Evolutionary conservation across 2,888 invertebrate species (phyloP), one percentile per base, ranked within the genome.

Genomic region (Chymomyza caudatula): DNA sequence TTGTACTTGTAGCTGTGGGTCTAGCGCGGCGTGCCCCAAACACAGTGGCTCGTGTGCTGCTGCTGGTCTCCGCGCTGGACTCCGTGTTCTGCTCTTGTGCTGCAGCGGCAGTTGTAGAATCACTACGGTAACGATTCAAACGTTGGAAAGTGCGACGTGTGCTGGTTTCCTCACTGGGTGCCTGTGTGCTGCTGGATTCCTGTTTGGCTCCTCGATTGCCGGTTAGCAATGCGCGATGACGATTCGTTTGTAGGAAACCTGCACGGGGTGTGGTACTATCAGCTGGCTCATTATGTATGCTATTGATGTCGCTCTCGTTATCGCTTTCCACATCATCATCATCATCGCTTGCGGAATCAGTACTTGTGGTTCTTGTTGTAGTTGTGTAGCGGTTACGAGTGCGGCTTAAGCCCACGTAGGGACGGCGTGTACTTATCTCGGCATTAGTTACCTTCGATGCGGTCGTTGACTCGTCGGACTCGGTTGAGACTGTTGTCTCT

Each of bases 221-320:
- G 47, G 25, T 55, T 8, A 65, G n/a, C 25, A 78, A 42, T 0
- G 83, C 74, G 2, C 83, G 74, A 63, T 85, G 83, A 1, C 85
- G 75, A 58, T 85, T 85, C 0, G 83, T 81, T 65, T 81, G 75
- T 55, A 76, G 52, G 23, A 79, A 73, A 11, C 65, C 69, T 1
- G 67, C 59, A 4, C 73, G 74, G 1, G 20, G 19, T 51, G 76
- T 65, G 59, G 58, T 23, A 57, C 49, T 25, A 0, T 37, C 15
- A 1, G 67, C 43, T 29, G 47, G 13, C 15, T 47, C 49, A 3
- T 63, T 20, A 42, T 67, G 42, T 42, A 29, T 20, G 20, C 20
- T 51, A 20, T 51, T 55, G 20, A 4, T 11, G 20, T 51, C 51
- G 43, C 6, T 29, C 15, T 2, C n/a, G 25, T 11, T 19, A 54